A percentile compares a stretch with the other conserved stretches of the same genome.
Conservation (phyloP, 2,113 vertebrate species). For the Drymodes brunneopygia region DNA sequence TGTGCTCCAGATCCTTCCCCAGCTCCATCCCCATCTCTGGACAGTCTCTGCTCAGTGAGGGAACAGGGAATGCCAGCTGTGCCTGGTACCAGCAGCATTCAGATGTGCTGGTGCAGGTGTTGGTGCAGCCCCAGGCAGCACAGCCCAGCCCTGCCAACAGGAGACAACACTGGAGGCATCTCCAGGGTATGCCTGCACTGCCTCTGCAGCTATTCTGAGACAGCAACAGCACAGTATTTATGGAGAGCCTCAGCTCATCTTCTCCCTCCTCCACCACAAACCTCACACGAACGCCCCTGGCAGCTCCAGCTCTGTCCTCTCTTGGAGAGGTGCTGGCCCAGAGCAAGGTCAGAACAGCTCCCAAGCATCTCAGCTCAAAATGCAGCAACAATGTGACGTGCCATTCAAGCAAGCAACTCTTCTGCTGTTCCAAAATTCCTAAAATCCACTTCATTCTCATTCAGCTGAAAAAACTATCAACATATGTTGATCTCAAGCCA, state of each 20-base stretch:
- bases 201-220: neutral
- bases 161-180: neutral
- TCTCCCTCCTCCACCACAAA: neutral
- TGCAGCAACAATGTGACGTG: fast-evolving
- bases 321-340: neutral
- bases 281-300: fast-evolving
- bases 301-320: neutral
- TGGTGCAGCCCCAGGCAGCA: neutral
- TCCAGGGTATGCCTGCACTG: fast-evolving
- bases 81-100: neutral
- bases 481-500: neutral
- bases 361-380: neutral
- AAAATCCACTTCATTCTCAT: neutral
- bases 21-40: neutral
- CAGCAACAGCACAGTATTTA: neutral
- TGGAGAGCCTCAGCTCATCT: neutral
- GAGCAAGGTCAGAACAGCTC: neutral
- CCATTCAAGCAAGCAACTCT: fast-evolving
- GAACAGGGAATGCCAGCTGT: fast-evolving
- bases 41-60: fast-evolving
- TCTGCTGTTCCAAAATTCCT: neutral
- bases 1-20: neutral
- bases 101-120: fast-evolving
- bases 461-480: neutral
- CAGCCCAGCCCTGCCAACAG: neutral